phyloP scores from a whole-genome alignment of 1,140 invertebrate species.

The Chironomus striatipennis region DNA sequence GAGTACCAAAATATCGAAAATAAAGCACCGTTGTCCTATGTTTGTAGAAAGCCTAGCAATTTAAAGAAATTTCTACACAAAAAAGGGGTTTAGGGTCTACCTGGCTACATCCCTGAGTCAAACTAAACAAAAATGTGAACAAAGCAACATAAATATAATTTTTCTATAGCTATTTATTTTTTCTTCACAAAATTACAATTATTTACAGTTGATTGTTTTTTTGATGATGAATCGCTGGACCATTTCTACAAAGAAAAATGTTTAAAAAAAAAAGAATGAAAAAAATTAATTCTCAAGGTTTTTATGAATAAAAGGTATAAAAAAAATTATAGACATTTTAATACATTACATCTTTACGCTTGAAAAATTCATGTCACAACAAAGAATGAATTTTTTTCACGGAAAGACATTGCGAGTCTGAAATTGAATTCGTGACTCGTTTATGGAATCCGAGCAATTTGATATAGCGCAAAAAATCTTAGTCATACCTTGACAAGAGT shows the following conservation, averaged over 20 bases:
- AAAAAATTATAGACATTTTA: neutral
- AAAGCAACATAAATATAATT: neutral
- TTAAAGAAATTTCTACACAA: too few species aligned
- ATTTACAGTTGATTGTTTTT: slow-evolving; percentile 1
- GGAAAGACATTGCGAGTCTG: slow-evolving; percentile 11
- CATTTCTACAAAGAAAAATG: neutral
- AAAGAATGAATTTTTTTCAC: neutral
- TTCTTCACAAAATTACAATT: neutral
- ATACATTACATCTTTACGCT: slow-evolving; percentile 1
- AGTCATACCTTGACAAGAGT: neutral
- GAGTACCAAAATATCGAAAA: too few species aligned
- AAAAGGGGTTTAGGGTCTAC: too few species aligned
- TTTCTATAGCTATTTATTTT: neutral
- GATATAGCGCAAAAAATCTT: neutral
- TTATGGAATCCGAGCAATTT: neutral
- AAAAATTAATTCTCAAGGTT: neutral
- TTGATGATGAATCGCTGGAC: neutral
- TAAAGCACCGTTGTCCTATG: too few species aligned
- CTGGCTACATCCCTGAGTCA: too few species aligned
- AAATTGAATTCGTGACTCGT: slow-evolving; percentile 12
- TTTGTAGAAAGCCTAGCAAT: too few species aligned
- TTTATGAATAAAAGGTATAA: neutral
- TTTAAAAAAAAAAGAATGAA: neutral
- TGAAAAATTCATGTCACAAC: slow-evolving; percentile 1
- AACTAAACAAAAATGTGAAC: too few species aligned